Evolutionary conservation across 2,888 invertebrate species (phyloP), one percentile per base, ranked within the genome.

Genomic region (Amphipyra tragopoginis): DNA sequence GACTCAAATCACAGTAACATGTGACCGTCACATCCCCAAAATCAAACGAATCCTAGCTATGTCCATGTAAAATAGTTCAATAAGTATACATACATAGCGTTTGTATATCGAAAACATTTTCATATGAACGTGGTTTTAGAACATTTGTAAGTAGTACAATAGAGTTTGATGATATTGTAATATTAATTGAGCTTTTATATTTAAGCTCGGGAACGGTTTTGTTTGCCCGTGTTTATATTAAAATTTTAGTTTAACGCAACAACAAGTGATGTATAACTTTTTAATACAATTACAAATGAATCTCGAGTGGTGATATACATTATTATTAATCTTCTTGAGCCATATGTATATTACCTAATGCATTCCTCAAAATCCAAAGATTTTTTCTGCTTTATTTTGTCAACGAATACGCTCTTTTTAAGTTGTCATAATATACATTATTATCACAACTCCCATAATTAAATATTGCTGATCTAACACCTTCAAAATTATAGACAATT

Each of bases 61-160:
- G 65, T 70, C 71, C 45, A 21, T 71, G 71, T 57, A 56, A 29
- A 69, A 84, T 90, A 90, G 86, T 81, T 84, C 66, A 85, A 79
- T 90, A 90, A 90, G 88, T 89, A 90, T 88, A 91, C 86, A 82
- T 77, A 86, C 84, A 87, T 92, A 94, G 91, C 86, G 91, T 94
- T 93, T 94, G 91, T 93, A 93, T 92, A 90, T 86, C 86, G 82
- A 81, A 83, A 83, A 84, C 90, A 75, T 92, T 92, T 89, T 90
- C 88, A 88, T 90, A 91, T 87, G 89, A 73, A 88, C 84, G 88
- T 90, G 88, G 85, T 84, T 85, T 84, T 92, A 90, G 90, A 86
- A 53, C 72, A 85, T 89, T 88, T 84, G 84, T 91, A 90, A 87
- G 65, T 83, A 85, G 79, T 77, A 81, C 82, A 81, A 86, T 90